Evolutionary conservation across 2,113 vertebrate genomes (phyloP).

Genomic region (Aepyceros melampus): DNA sequence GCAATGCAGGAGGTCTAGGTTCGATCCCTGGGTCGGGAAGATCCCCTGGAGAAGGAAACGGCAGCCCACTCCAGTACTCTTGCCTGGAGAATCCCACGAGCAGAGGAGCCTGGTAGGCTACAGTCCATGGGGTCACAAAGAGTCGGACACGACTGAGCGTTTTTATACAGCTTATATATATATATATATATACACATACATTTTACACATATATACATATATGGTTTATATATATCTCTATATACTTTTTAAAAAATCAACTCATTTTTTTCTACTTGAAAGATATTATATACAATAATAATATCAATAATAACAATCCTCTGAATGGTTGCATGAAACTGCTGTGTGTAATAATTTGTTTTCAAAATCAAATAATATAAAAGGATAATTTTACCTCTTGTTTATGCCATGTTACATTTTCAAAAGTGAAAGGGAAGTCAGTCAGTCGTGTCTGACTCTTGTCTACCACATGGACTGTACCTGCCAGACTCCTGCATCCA

Average conservation of each 20-base stretch:
- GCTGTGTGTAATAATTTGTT: not conserved
- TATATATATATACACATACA: too few relatives aligned
- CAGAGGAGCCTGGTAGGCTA: too few relatives aligned
- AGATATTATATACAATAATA: not conserved
- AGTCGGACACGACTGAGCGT: too few relatives aligned
- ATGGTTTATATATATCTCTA: not conserved
- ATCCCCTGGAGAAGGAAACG: too few relatives aligned
- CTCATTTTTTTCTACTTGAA: not conserved
- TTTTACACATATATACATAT: not conserved
- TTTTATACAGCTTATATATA: not conserved
- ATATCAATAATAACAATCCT: not conserved
- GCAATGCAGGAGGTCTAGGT: too few relatives aligned
- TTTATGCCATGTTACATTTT: not conserved
- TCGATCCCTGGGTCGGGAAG: too few relatives aligned
- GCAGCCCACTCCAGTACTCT: too few relatives aligned
- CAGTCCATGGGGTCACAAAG: too few relatives aligned
- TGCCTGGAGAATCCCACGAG: too few relatives aligned
- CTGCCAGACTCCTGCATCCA: not conserved
- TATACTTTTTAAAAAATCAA: not conserved
- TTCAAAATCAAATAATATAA: not conserved
- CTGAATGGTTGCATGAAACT: not conserved
- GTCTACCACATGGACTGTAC: not conserved
- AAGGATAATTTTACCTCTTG: not conserved
- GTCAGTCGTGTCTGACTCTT: fast-evolving
- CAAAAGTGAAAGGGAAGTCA: not conserved